phyloP scores from a whole-genome alignment of 92 coral and sea anemone genomes.

The Paragorgia papillata region DNA sequence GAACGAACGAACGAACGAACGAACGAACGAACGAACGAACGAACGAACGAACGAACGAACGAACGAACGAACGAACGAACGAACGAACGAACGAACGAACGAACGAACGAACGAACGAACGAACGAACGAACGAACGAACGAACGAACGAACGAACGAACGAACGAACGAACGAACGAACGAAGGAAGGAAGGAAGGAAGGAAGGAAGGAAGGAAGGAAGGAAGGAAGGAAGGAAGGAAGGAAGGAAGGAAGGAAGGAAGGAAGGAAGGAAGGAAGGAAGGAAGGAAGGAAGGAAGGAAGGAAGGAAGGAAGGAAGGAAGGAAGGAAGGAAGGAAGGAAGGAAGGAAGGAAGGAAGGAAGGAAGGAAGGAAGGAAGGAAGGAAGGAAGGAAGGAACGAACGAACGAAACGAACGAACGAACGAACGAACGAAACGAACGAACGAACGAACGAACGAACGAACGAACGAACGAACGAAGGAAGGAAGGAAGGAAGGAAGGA shows the following conservation, averaged over 20 bases:
- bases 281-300: not conserved
- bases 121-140: not conserved
- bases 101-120: not conserved
- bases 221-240: not conserved
- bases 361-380: not conserved
- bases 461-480: not conserved
- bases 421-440: not conserved
- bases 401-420: not conserved
- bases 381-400: not conserved
- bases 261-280: not conserved
- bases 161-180: not conserved
- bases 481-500: not conserved
- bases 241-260: not conserved
- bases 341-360: conserved; percentile 1
- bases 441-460: not conserved
- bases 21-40: no score
- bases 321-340: not conserved
- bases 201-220: conserved; percentile 1
- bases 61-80: no score
- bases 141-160: not conserved
- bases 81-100: no score
- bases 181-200: not conserved
- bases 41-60: no score
- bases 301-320: not conserved
- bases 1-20: no score